Evolutionary conservation across 2,888 invertebrate species (phyloP).

Genomic region (Dicyrtoma fusca): DNA sequence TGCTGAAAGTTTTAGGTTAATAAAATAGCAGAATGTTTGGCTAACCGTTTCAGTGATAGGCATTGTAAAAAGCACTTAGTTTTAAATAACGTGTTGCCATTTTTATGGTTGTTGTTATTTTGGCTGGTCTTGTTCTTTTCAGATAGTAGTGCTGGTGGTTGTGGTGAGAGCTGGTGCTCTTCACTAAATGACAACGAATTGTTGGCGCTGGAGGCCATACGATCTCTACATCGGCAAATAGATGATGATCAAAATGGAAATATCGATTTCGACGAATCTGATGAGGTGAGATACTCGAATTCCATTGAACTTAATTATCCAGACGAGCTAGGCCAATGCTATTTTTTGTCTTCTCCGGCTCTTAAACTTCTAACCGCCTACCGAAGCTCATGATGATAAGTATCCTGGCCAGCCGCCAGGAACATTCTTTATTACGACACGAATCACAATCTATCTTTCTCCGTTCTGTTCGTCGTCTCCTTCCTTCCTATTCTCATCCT

Average conservation of each 20-base stretch:
- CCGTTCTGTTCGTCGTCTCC: constrained; percentile 6
- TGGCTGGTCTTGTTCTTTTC: not conserved
- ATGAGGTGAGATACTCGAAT: constrained; percentile 71
- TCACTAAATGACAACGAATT: constrained; percentile 67
- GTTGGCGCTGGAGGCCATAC: constrained; percentile 89
- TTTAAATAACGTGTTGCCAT: too few relatives aligned
- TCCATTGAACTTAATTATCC: not conserved
- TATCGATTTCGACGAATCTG: constrained; percentile 95
- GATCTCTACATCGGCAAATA: constrained; percentile 86
- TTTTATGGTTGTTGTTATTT: too few relatives aligned
- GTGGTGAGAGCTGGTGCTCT: constrained; percentile 50
- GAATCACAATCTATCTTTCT: constrained; percentile 21
- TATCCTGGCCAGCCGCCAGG: constrained; percentile 20
- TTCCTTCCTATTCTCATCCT: constrained; percentile 12
- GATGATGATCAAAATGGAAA: constrained; percentile 95
- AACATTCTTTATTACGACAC: constrained; percentile 30
- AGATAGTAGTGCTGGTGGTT: constrained; percentile 10
- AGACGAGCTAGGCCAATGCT: constrained; percentile 13
- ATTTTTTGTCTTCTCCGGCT: constrained; percentile 23
- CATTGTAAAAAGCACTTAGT: too few relatives aligned
- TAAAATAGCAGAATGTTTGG: too few relatives aligned
- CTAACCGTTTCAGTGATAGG: too few relatives aligned
- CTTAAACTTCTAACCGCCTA: not conserved
- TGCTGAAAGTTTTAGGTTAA: too few relatives aligned
- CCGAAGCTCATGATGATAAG: constrained; percentile 15